Evolutionary conservation across 1,140 invertebrate genomes (phyloP), one percentile per base, ranked within the genome.

Genomic region (Watersipora subatra): DNA sequence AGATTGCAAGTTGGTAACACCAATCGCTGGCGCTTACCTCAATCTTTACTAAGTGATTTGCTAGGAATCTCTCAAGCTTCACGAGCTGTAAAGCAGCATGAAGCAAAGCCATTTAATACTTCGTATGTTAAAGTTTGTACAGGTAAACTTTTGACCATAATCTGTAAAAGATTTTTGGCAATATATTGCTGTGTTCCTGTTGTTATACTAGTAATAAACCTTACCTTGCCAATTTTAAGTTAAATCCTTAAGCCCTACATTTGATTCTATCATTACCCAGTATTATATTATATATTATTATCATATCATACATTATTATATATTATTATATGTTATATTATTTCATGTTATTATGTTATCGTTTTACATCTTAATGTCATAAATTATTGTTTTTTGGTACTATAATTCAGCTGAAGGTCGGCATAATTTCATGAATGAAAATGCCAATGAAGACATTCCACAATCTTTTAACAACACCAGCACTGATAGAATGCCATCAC

Each of bases 1-100:
- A 64, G 77, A 34, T 73, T 70, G 19, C 72, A 73, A 63, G 73
- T 76, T 29, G 77, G 77, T 7, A 34, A 59, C 15, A 78, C 75
- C 12, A 79, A 79, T 66, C 66, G 77, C 27, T 79, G 77, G 77
- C 67, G 77, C 0, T 64, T 75, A 1, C 76, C 76, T 7, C 72
- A 78, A 22, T 73, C 74, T 1, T 69, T 79, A 7, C 73, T 76
- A 30, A 77, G 75, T 66, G 77, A 79, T 57, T 66, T 79, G n/a
- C 68, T 79, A 15, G 77, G 76, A 22, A 74, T 70, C 26, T 57
- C 72, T 2, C 77, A 79, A 65, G 77, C 77, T 17, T 70, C 77
- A 17, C 73, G 73, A 64, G 71, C 77, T 15, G 67, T 77, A 26
- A 7, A 46, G 34, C n/a, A 46, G 7, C 7, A 46, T n/a, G 7